Percentiles rank a stretch among this genome's conserved stretches.
These are phyloP conservation scores for Tenthredo notha DNA, from an alignment of 2,888 invertebrate species.

Conservation along the genomic window DNA sequence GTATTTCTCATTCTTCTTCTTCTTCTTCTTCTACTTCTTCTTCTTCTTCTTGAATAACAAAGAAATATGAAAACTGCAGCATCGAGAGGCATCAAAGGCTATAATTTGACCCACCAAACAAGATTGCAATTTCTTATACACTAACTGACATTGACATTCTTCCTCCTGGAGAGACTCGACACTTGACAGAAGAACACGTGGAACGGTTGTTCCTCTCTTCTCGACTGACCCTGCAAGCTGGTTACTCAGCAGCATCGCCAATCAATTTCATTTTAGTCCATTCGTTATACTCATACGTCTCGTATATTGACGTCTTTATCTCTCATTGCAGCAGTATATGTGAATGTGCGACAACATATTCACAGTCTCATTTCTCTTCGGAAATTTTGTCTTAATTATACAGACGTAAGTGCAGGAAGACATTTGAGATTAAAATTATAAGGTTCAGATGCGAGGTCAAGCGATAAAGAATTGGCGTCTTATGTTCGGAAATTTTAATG, in stretches of 20 bases:
- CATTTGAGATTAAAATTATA: conserved; percentile 20
- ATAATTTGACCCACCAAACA: neutral
- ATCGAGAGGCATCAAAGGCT: neutral
- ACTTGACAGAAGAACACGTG: conserved; percentile 23
- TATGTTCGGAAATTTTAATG: neutral
- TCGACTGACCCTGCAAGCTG: neutral
- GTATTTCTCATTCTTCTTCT: neutral
- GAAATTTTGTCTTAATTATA: neutral
- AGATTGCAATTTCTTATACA: neutral
- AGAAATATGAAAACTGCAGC: neutral
- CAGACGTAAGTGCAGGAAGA: conserved; percentile 4
- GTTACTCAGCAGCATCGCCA: neutral
- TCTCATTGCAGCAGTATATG: neutral
- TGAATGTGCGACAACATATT: neutral
- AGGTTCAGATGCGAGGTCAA: neutral
- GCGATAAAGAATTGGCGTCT: conserved; percentile 20
- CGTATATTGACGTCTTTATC: conserved; percentile 8
- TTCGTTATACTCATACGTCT: conserved; percentile 1
- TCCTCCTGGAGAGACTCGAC: neutral
- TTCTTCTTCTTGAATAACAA: neutral
- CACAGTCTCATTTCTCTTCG: neutral
- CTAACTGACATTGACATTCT: conserved; percentile 27
- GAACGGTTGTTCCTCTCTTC: conserved; percentile 6
- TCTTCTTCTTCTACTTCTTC: neutral
- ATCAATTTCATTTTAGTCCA: conserved; percentile 11